Percentiles rank a stretch among this genome's conserved stretches.
These are phyloP conservation scores for Melikaiella ostensackeni DNA, from an alignment of 2,888 invertebrate genomes.

Conservation along the genomic window DNA sequence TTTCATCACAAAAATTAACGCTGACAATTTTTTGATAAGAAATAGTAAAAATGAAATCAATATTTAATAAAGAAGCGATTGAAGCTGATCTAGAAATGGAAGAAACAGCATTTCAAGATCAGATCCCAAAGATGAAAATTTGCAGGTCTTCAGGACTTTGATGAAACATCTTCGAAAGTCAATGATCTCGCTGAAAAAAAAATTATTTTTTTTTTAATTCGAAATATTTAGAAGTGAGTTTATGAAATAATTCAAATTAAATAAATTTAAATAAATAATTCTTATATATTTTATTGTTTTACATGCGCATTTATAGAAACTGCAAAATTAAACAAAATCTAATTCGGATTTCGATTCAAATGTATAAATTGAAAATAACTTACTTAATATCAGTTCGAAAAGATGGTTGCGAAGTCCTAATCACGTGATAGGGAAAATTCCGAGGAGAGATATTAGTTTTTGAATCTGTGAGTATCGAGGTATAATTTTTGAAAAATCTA, in stretches of 20 bases:
- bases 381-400: constrained; percentile 14
- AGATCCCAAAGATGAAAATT: constrained; percentile 18
- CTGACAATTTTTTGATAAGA: neutral
- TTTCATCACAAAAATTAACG: neutral
- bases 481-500: constrained; percentile 16
- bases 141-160: constrained; percentile 2
- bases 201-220: neutral
- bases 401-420: constrained; percentile 6
- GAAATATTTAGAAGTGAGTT: neutral
- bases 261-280: too few species aligned
- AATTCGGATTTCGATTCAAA: too few species aligned
- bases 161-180: constrained; percentile 22
- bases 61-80: neutral
- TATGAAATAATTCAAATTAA: neutral
- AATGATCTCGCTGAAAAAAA: constrained; percentile 18
- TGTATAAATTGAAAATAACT: neutral
- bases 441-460: neutral
- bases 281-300: too few species aligned
- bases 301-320: too few species aligned
- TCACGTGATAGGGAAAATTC: constrained; percentile 17
- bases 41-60: neutral
- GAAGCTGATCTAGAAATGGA: neutral
- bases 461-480: neutral
- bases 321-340: too few species aligned
- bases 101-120: neutral